Base-by-base conservation (phyloP, 2,888 invertebrate species). In the Allophyes oxyacanthae region DNA sequence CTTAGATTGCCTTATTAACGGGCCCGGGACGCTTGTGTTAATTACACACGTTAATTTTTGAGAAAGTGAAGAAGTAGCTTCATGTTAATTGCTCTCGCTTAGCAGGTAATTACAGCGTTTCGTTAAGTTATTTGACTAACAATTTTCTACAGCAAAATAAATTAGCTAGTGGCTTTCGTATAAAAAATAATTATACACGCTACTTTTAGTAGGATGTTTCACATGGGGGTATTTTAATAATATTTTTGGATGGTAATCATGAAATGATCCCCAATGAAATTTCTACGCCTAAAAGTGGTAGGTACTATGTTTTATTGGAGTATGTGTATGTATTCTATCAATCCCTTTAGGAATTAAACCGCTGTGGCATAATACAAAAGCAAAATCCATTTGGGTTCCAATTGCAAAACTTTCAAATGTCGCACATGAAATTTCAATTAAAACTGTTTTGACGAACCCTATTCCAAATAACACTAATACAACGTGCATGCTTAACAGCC, bases 371-470 rank as follows among this genome's bases (percentile, higher is more conserved):
- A 20, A 4, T 4, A 52, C 37, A 34, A 70, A 52, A 56, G 30
- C 8, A 50, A 37, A 6, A 52, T 36, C 14, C 14, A 20, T 48
- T 56, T 37, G 30, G 6, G 0, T 20, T 50, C 15, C 25, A 38
- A 45, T 42, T 34, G 15, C 46, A 53, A 66, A 50, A 59, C 43
- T 34, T 43, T 26, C 37, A 46, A 55, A 50, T 49, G 41, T 53
- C 53, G 53, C 36, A 33, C 25, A 38, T n/a, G 45, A 62, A 49
- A 53, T 55, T 75, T 59, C 50, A 70, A 64, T 64, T 58, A 71
- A 55, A 72, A 66, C 40, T 46, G 44, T 56, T 64, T 56, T 55
- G 57, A 53, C 37, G 40, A 67, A 52, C 62, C 49, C 56, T 53
- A 46, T 59, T 62, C 43, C 36, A 37, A 20, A 20, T 20, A 20